Conservation (phyloP, 2,797 vertebrate species). For the Thunnus albacares region DNA sequence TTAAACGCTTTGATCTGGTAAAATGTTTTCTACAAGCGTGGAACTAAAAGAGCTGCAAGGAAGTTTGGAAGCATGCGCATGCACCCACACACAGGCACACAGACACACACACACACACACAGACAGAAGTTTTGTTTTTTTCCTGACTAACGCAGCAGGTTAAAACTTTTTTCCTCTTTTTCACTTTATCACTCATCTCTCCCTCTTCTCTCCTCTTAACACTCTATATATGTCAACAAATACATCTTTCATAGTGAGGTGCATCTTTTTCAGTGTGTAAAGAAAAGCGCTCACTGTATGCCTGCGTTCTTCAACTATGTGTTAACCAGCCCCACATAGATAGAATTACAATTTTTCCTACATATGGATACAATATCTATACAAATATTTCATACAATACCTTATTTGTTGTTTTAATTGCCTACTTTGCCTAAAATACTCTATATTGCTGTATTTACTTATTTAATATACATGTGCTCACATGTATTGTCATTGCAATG, state of each 20-base stretch:
- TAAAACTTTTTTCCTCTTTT: constrained; percentile 42
- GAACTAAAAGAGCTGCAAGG: constrained; percentile 63
- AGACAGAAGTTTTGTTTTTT: constrained; percentile 35
- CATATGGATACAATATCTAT: no score
- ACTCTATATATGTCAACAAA: constrained; percentile 1
- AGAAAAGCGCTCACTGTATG: constrained; percentile 1
- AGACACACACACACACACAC: constrained; percentile 25
- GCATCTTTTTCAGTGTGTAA: background rate
- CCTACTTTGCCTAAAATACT: background rate
- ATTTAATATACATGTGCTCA: background rate
- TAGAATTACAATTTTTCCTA: background rate
- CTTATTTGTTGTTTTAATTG: background rate
- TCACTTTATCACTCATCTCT: constrained; percentile 36
- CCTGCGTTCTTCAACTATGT: background rate
- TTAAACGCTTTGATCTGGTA: constrained; percentile 77
- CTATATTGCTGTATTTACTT: background rate
- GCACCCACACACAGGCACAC: background rate
- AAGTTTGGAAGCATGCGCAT: constrained; percentile 47
- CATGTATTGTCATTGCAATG: background rate
- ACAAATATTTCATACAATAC: no score
- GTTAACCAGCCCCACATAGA: background rate
- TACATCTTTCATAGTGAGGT: constrained; percentile 1
- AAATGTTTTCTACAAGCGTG: constrained; percentile 73
- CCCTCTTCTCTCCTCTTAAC: constrained; percentile 16
- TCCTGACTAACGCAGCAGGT: constrained; percentile 43